A percentile compares a stretch with the other conserved stretches of the same genome.
Conservation (phyloP, 2,113 vertebrate species). For the Platycercus adscitus region DNA sequence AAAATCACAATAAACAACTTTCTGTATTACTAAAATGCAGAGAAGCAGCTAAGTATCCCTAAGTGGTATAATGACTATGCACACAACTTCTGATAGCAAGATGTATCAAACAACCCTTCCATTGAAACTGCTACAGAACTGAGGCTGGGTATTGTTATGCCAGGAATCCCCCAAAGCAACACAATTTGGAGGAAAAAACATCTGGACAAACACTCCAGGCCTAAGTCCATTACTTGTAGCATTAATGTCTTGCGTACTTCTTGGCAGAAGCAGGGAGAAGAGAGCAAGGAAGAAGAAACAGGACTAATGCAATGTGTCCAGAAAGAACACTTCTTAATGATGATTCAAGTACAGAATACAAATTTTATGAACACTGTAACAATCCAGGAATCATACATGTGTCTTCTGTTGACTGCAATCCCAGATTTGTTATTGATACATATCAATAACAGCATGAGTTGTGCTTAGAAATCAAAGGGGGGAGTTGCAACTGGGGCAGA, state of each 20-base stretch:
- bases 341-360: not conserved
- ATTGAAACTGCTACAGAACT: not conserved
- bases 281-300: not conserved
- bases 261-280: not conserved
- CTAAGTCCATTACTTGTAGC: not conserved
- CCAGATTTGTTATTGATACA: not conserved
- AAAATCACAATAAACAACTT: not conserved
- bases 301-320: not conserved
- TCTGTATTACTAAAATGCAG: not conserved
- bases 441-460: not conserved
- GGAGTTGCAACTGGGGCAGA: not conserved
- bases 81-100: not conserved
- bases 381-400: not conserved
- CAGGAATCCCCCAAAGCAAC: not conserved
- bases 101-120: not conserved
- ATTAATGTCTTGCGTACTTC: not conserved
- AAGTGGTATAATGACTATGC: not conserved
- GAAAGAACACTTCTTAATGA: not conserved
- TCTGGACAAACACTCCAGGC: not conserved
- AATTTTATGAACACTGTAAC: not conserved
- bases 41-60: not conserved
- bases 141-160: not conserved
- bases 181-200: not conserved
- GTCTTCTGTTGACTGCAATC: not conserved
- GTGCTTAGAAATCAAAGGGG: not conserved